Conservation (phyloP, 2,888 invertebrate species). For the Agrochola litura region DNA sequence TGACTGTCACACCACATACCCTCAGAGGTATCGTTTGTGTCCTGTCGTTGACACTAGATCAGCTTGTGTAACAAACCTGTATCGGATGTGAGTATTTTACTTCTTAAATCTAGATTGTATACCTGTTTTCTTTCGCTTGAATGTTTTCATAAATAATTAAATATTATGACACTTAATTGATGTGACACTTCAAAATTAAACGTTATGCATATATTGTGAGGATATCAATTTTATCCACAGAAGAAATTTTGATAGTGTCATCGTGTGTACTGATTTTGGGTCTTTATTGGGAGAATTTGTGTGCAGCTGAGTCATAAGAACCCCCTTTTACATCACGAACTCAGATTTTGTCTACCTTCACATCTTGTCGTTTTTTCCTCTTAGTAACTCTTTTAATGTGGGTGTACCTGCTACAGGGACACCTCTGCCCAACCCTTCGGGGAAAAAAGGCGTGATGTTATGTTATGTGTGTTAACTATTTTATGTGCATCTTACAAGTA, state of each 20-base stretch:
- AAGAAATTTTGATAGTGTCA: neutral
- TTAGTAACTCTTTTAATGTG: neutral
- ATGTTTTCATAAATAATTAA: neutral
- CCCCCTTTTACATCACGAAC: neutral
- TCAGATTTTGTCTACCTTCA: neutral
- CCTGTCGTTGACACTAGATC: constrained; percentile 53
- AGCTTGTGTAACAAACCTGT: constrained; percentile 42
- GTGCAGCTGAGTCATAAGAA: neutral
- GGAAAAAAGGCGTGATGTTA: too few species aligned
- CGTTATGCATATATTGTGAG: neutral
- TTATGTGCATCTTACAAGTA: neutral
- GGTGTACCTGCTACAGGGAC: too few species aligned
- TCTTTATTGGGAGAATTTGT: neutral
- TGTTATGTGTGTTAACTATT: too few species aligned
- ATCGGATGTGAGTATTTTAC: constrained; percentile 24
- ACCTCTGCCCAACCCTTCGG: too few species aligned
- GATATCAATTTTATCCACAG: neutral
- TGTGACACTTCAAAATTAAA: neutral
- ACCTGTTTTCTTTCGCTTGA: constrained; percentile 35
- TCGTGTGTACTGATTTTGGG: neutral
- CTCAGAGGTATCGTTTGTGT: constrained; percentile 15
- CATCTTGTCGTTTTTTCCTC: neutral
- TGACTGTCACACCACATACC: constrained; percentile 24
- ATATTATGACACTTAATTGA: constrained; percentile 9
- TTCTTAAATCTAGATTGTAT: constrained; percentile 17